Evolutionary conservation across 1,140 invertebrate species (phyloP), one percentile per base, ranked within the genome.

Genomic region (Drosophila tani): DNA sequence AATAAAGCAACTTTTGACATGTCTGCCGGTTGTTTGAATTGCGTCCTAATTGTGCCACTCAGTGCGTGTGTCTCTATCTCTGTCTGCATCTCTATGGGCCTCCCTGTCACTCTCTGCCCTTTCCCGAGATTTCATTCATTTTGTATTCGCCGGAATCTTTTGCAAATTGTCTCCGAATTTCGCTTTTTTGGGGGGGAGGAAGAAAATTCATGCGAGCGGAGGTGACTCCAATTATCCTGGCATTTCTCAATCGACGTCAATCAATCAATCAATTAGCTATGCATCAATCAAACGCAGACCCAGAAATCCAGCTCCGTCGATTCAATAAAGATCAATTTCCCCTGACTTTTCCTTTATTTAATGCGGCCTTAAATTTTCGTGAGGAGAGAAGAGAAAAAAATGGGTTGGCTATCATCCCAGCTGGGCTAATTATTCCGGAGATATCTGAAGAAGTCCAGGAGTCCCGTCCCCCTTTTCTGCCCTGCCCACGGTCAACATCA

Each of bases 1-100:
- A 87, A 87, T 87, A 88, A 88, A 70, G 71, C 60, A 80, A 87
- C 81, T 88, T 88, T 82, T 81, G 71, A 88, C 80, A 86, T 86
- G 64, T 83, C 84, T 87, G 66, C 64, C 73, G 76, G 27, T 66
- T 59, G 62, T 70, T 66, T 71, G 57, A 84, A 63, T 60, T 76
- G 77, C 79, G 32, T 66, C 58, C 71, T 85, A 85, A 84, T 84
- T 83, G 77, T 81, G 67, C 57, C 75, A 65, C 75, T 77, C 64
- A 56, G 56, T 62, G 49, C 46, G 43, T 59, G 56, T 78, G 65
- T 69, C 43, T 56, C 29, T 58, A 47, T 74, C 14, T 46, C 35
- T 38, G 29, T 56, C 40, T 40, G 21, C 17, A 17, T 63, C 24
- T 74, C 4, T 43, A 19, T 59, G 46, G 9, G 7, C 35, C 53